These are phyloP conservation scores for Lophotriccus pileatus DNA, from an alignment of 2,797 vertebrate genomes.

Conservation along the genomic window DNA sequence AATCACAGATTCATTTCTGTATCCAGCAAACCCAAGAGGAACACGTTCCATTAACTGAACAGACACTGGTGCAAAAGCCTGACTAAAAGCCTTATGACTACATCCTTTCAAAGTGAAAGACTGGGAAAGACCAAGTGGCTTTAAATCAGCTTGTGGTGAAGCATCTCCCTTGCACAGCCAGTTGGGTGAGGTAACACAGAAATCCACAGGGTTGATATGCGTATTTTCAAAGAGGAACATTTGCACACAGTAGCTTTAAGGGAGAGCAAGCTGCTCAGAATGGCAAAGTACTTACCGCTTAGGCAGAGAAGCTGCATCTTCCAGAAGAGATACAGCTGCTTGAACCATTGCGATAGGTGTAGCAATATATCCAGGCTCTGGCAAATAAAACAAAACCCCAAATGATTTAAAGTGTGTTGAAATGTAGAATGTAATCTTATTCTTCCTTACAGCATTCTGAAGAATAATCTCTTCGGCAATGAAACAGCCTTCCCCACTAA, in stretches of 20 bases:
- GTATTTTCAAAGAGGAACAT: neutral
- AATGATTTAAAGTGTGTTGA: neutral
- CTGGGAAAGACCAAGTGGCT: neutral
- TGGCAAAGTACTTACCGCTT: slow-evolving; percentile 79
- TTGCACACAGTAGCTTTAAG: neutral
- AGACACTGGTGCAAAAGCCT: neutral
- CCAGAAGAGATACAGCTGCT: slow-evolving; percentile 87
- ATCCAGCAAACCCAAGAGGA: neutral
- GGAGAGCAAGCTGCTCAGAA: neutral
- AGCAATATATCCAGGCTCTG: slow-evolving; percentile 88
- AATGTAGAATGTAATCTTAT: neutral
- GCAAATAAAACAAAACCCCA: neutral
- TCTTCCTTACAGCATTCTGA: neutral
- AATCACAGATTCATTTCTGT: neutral
- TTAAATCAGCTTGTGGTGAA: neutral
- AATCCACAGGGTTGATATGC: neutral
- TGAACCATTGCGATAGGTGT: slow-evolving; percentile 95
- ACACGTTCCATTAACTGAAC: neutral
- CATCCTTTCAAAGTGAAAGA: neutral
- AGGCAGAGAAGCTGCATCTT: slow-evolving; percentile 84
- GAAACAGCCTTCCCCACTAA: neutral
- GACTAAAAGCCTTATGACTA: neutral
- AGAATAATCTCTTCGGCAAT: neutral
- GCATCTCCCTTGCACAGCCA: neutral
- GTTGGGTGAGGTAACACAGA: neutral